These are phyloP conservation scores for Nemopilema nomurai DNA, from an alignment of 30 jellyfish, hydroid and myxozoan species.

Conservation along the genomic window DNA sequence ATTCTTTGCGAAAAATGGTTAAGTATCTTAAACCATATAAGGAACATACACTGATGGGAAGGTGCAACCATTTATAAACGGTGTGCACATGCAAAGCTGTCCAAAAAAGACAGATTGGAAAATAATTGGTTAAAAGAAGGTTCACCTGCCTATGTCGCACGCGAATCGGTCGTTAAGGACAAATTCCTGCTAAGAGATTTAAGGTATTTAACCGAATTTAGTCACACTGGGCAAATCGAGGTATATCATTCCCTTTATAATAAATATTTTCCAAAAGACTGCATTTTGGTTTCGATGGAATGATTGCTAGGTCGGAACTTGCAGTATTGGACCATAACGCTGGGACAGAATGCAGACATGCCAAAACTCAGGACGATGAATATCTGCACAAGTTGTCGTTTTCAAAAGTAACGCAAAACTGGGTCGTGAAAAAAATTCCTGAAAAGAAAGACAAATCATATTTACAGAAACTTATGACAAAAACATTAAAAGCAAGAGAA, in stretches of 20 bases:
- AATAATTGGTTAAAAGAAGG: constrained; percentile 21
- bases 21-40: constrained; percentile 36
- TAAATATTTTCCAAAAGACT: constrained; percentile 37
- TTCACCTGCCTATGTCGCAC: constrained; percentile 26
- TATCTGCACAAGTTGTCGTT: constrained; percentile 20
- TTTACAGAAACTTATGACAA: constrained; percentile 4
- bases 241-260: constrained; percentile 39
- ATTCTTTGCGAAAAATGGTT: constrained; percentile 49
- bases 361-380: constrained; percentile 30
- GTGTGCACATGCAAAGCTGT: constrained; percentile 19
- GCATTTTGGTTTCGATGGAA: constrained; percentile 34
- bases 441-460: constrained; percentile 19
- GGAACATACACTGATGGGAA: constrained; percentile 45
- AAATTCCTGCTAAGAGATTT: constrained; percentile 27
- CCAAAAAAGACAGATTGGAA: constrained; percentile 11
- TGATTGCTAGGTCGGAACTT: constrained; percentile 52
- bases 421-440: constrained; percentile 6
- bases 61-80: constrained; percentile 5
- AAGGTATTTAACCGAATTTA: constrained; percentile 22
- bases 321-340: constrained; percentile 53
- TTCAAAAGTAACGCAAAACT: constrained; percentile 36
- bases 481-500: constrained; percentile 5
- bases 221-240: constrained; percentile 49
- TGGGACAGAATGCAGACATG: constrained; percentile 20
- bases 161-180: constrained; percentile 18